Base-by-base conservation (phyloP, 2,797 vertebrate genomes). In the Petrocephalus schoutedeni region DNA sequence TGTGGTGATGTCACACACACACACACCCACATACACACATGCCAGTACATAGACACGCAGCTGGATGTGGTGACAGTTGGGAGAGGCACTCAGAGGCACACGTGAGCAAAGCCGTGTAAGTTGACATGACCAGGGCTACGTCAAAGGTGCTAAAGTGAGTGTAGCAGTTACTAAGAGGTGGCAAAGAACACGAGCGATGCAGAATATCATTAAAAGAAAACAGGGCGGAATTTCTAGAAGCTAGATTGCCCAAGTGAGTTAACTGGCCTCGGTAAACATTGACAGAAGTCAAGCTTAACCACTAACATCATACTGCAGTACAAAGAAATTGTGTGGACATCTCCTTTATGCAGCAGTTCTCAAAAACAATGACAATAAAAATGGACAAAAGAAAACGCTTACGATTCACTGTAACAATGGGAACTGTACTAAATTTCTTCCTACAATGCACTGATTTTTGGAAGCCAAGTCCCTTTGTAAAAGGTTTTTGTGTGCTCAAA, bases 1-100 rank as follows among this genome's bases (percentile, higher is more conserved):
- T 85, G 88, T 61, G 64, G 85, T 91, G 92, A 92, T 90, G 90
- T 92, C 92, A 92, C 87, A 41, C 49, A n/a, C 87, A 67, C 36
- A 86, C 56, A 23, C 61, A 67, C 49, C 21, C 87, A 32, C 67
- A 87, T 57, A 86, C 51, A 88, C 53, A 58, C 58, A 21, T 36
- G 19, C 74, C 36, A n/a, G 71, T 77, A 36, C 45, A 77, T 3
- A n/a, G 16, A 49, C 86, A 74, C 85, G 45, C 12, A 49, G 45
- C 12, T 45, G 32, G 71, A 77, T 49, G 36, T n/a, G 74, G 74
- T 77, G 74, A 49, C 28, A 36, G 41, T 41, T 77, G 74, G 16
- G 41, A 49, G 36, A 59, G 4, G 36, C 71, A n/a, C 58, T 21
- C 58, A 61, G n/a, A 23, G 4, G 59, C 59, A 77, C 41, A 49